Evolutionary conservation across 2,888 invertebrate genomes (phyloP).

Genomic region (Serrognathus titanus): DNA sequence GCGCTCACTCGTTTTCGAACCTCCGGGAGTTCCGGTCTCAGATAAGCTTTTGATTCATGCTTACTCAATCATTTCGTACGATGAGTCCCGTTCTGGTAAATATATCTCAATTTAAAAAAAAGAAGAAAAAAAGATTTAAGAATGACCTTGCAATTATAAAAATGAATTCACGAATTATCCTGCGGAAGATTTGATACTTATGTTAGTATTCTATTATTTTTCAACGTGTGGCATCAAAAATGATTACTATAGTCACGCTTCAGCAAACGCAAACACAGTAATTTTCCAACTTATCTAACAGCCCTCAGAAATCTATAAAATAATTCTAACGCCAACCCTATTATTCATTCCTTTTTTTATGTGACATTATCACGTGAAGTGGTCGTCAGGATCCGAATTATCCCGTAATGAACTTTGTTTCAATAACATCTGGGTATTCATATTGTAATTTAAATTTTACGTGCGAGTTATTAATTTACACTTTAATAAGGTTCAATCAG

Average conservation of each 20-base stretch:
- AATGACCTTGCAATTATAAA: too few relatives aligned
- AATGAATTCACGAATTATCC: too few relatives aligned
- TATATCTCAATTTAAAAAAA: background rate
- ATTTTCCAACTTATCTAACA: too few relatives aligned
- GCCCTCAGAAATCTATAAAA: background rate
- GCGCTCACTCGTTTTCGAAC: conserved; percentile 31
- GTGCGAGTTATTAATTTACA: conserved; percentile 30
- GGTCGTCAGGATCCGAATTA: background rate
- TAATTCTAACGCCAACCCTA: background rate
- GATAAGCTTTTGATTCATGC: conserved; percentile 25
- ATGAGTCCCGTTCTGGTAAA: background rate
- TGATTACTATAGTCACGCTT: too few relatives aligned
- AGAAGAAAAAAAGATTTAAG: too few relatives aligned
- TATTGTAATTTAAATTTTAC: background rate
- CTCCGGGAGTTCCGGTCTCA: conserved; percentile 18
- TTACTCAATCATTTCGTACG: conserved; percentile 27
- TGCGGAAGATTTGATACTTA: too few relatives aligned
- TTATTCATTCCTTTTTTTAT: background rate
- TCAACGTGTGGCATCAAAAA: too few relatives aligned
- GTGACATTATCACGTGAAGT: background rate
- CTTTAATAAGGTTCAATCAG: conserved; percentile 32
- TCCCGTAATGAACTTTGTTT: background rate
- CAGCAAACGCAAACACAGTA: too few relatives aligned
- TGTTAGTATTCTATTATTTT: too few relatives aligned
- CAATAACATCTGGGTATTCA: background rate